These are phyloP conservation scores for Danio aesculapii DNA, from an alignment of 2,797 vertebrate species.

Conservation along the genomic window DNA sequence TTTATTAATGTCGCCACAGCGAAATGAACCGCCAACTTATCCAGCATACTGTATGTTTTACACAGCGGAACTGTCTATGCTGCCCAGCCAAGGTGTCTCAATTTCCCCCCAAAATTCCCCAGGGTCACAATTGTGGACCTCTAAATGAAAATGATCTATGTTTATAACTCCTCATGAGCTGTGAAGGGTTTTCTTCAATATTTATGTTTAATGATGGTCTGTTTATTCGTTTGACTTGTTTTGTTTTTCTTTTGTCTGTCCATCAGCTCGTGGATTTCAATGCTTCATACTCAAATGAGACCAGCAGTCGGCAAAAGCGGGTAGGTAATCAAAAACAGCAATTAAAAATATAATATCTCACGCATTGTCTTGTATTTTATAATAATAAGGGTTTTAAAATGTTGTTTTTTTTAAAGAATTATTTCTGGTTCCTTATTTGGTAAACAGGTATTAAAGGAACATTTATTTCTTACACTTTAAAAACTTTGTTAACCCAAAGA, in stretches of 20 bases:
- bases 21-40: too few species aligned
- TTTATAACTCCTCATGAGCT: neutral
- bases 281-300: neutral
- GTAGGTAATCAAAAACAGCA: conserved; percentile 15
- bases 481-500: too few species aligned
- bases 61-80: too few species aligned
- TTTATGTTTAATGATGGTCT: neutral
- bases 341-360: neutral
- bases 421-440: too few species aligned
- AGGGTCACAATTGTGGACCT: neutral
- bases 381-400: too few species aligned
- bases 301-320: neutral
- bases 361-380: neutral
- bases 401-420: too few species aligned
- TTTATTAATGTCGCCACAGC: too few species aligned
- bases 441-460: too few species aligned
- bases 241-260: conserved; percentile 51
- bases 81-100: too few species aligned
- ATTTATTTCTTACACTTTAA: too few species aligned
- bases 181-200: neutral
- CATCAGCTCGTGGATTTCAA: neutral
- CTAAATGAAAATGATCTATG: neutral
- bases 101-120: too few species aligned
- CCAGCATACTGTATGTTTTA: too few species aligned
- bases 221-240: neutral